A percentile compares a stretch with the other conserved stretches of the same genome.
These are phyloP conservation scores for Acanthosoma haemorrhoidale DNA, from an alignment of 2,888 invertebrate species.

Conservation along the genomic window DNA sequence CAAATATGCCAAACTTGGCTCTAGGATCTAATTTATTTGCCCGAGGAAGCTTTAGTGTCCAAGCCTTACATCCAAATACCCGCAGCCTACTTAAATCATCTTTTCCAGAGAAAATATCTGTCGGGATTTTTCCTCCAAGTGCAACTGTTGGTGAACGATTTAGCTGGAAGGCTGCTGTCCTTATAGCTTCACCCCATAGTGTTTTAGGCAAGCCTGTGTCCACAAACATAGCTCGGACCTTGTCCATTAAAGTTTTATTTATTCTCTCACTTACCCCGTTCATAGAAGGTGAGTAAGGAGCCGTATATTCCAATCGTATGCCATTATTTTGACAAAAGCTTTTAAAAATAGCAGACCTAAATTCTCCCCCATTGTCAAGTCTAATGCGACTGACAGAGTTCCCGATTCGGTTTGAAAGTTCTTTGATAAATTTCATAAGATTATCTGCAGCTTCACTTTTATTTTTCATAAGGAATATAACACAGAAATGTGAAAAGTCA, in stretches of 20 bases:
- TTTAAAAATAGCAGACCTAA: neutral
- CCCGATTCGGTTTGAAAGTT: neutral
- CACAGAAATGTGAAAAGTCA: too few species aligned
- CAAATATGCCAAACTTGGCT: too few species aligned
- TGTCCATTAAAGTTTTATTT: neutral
- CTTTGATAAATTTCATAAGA: neutral
- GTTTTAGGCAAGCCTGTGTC: too few species aligned
- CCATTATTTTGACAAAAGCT: constrained; percentile 1
- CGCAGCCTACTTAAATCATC: too few species aligned
- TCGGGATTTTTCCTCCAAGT: too few species aligned
- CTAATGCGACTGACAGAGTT: neutral
- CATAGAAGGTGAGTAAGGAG: constrained; percentile 6
- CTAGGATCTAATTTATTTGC: too few species aligned
- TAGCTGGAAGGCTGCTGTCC: neutral
- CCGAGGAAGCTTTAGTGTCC: too few species aligned
- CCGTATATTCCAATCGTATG: neutral
- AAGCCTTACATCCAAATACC: too few species aligned
- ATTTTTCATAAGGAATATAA: too few species aligned
- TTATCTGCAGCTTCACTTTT: neutral
- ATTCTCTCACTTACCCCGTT: neutral
- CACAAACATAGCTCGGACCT: too few species aligned
- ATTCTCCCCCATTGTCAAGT: neutral
- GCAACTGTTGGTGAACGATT: neutral
- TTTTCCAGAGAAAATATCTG: too few species aligned
- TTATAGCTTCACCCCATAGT: neutral